These are phyloP conservation scores for Pollenia griseotomentosa DNA, from an alignment of 2,888 invertebrate species.

Conservation along the genomic window DNA sequence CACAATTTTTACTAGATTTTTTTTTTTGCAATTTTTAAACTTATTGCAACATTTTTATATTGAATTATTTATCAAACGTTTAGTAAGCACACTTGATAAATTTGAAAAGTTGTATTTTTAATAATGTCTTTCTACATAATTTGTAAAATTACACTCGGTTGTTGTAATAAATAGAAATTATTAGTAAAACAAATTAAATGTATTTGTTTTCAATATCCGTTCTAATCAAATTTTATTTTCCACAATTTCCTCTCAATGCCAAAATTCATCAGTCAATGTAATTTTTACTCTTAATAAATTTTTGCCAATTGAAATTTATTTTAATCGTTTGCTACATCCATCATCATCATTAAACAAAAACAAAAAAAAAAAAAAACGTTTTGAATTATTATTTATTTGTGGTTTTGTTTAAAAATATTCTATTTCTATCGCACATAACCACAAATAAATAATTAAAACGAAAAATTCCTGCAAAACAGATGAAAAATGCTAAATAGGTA, in stretches of 20 bases:
- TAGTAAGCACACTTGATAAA: too few species aligned
- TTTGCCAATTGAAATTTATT: conserved; percentile 41
- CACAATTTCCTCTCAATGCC: conserved; percentile 27
- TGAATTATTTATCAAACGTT: too few species aligned
- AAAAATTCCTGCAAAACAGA: not conserved
- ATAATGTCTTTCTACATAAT: too few species aligned
- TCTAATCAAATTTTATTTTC: conserved; percentile 4
- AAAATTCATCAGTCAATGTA: conserved; percentile 37
- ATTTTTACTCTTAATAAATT: conserved; percentile 14
- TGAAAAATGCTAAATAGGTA: conserved; percentile 22
- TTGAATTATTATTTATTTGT: conserved; percentile 50
- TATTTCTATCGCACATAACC: conserved; percentile 49
- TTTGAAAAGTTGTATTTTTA: too few species aligned
- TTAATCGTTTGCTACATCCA: conserved; percentile 11
- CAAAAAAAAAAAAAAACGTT: not conserved
- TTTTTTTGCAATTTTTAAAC: too few species aligned
- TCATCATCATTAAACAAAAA: conserved; percentile 39
- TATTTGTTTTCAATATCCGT: conserved; percentile 5
- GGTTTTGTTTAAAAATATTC: conserved; percentile 45
- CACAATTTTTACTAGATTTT: too few species aligned
- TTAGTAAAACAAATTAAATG: not conserved
- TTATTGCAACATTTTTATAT: too few species aligned
- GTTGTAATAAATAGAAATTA: too few species aligned
- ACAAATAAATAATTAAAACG: conserved; percentile 59
- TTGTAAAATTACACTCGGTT: too few species aligned